Evolutionary conservation across 1,140 invertebrate species (phyloP).

Genomic region (Drosophila arizonae): DNA sequence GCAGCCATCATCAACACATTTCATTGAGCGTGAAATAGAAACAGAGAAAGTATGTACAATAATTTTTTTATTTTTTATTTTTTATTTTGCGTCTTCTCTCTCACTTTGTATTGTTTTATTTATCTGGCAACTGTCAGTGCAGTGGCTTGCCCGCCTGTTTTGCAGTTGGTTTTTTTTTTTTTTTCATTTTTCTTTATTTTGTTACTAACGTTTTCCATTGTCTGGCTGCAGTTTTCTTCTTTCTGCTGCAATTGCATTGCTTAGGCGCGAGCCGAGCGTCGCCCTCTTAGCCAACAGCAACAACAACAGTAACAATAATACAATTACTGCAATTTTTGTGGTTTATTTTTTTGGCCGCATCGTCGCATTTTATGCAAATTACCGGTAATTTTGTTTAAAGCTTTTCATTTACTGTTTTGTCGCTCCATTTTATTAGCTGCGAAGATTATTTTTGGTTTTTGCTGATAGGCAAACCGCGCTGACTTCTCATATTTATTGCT

Average conservation of each 20-base stretch:
- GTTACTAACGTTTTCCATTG: constrained; percentile 75
- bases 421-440: constrained; percentile 67
- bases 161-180: constrained; percentile 48
- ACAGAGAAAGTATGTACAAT: constrained; percentile 82
- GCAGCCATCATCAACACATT: constrained; percentile 77
- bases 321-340: constrained; percentile 58
- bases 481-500: constrained; percentile 70
- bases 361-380: constrained; percentile 73
- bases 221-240: constrained; percentile 65
- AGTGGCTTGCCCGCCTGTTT: constrained; percentile 28
- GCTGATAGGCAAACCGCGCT: constrained; percentile 59
- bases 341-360: constrained; percentile 38
- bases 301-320: constrained; percentile 13
- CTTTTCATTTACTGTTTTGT: constrained; percentile 77
- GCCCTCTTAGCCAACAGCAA: constrained; percentile 28
- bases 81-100: constrained; percentile 16
- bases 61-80: constrained; percentile 50
- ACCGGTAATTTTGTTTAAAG: constrained; percentile 65
- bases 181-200: constrained; percentile 29
- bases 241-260: constrained; percentile 47
- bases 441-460: constrained; percentile 34
- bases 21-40: constrained; percentile 82
- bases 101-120: constrained; percentile 48
- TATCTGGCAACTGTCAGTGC: constrained; percentile 47
- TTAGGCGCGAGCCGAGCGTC: constrained; percentile 38